Base-by-base conservation (phyloP, 2,797 vertebrate genomes). In the Podarcis siculus region DNA sequence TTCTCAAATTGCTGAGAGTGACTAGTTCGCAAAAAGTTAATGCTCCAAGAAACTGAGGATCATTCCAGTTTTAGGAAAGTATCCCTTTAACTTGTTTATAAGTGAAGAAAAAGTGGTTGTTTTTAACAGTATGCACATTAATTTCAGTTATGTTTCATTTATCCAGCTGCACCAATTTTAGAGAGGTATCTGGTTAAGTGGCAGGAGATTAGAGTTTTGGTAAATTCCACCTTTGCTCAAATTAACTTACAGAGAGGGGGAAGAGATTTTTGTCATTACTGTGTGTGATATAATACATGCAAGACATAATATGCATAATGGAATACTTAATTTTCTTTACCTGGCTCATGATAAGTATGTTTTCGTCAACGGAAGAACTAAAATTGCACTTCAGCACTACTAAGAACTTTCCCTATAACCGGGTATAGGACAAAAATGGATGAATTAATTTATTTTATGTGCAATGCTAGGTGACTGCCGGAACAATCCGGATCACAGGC, bases 1-100 rank as follows among this genome's bases (percentile, higher is more conserved):
- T 98, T 98, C 97, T 98, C 97, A 97, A 98, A 98, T 98, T 97
- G 98, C 98, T 98, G 96, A 98, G 97, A 98, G 98, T 97, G 97
- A 98, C 98, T 97, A 97, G 98, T 98, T 97, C 97, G 97, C 97
- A 97, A 98, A 98, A 97, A 97, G 97, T 97, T 96, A 97, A 97
- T 89, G 87, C 96, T 94, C 96, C 77, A 49, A 93, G 93, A 94
- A 95, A 96, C 96, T 95, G 97, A 97, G 98, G 97, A 96, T 98
- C 97, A 96, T 97, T 97, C 97, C 96, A 95, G 97, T 96, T 97
- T 97, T 92, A 93, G 96, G 97, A 98, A 97, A 97, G 97, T 98
- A 97, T 97, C 97, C 97, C 96, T 95, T 78, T 90, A 92, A 88
- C 42, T 27, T 91, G 94, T 93, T 91, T 92, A 93, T 90, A 91